Evolutionary conservation across 2,888 invertebrate species (phyloP), one percentile per base, ranked within the genome.

Genomic region (Drosophila helvetica): DNA sequence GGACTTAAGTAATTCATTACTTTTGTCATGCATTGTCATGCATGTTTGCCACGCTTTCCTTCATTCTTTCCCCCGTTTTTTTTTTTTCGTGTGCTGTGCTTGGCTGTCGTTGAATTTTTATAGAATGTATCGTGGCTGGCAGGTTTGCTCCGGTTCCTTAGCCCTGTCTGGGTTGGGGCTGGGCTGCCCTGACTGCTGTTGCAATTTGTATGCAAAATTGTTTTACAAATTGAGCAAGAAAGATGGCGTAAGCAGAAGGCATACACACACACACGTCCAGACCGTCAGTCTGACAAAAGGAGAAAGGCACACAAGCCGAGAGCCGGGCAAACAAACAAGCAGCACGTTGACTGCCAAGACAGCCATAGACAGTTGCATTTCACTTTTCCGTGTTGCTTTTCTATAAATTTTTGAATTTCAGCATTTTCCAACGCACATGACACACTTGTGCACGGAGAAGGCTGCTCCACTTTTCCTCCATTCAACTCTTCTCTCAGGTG

Each of bases 161-260:
- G 68, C 52, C 59, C 47, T 54, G 50, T 57, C 61, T 64, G 75
- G 64, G 60, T 63, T 75, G 64, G 64, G 77, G 62, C 68, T 68
- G 72, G 73, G 58, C 61, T 81, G 67, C 77, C 74, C 73, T 46
- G 48, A 74, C 62, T 85, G 85, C 87, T 87, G 86, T 80, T 85
- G 87, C 85, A 85, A 85, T 85, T 85, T 87, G 85, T 85, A 87
- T 87, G 85, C 86, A 85, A 85, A 85, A 85, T 85, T 87, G 85
- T 85, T 85, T 85, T 85, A 82, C 85, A 85, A 87, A 85, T 85
- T 85, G 85, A 85, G 87, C 86, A 87, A 87, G 86, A 85, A 85
- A 85, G 79, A 84, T 85, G 87, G 83, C 87, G 87, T 80, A 79
- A 85, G 87, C 86, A 85, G 56, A 75, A 82, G 59, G 59, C 48